A percentile compares a stretch with the other conserved stretches of the same genome.
These are phyloP conservation scores for Taurulus bubalis DNA, from an alignment of 2,113 vertebrate genomes.

Conservation along the genomic window DNA sequence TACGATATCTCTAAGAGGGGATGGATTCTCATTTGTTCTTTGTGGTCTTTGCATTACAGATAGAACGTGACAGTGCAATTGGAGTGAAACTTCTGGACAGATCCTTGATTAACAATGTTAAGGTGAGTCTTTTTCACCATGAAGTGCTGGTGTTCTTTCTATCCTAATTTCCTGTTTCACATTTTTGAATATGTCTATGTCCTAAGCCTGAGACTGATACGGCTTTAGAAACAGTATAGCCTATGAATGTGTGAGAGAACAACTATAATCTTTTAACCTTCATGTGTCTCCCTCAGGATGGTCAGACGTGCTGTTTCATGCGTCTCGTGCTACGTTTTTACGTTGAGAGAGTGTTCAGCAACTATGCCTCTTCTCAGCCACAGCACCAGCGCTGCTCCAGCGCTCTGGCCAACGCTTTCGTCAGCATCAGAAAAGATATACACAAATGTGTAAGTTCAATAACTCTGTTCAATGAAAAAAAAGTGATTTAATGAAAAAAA, in stretches of 20 bases:
- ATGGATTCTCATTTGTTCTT: background rate
- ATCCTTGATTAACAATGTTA: conserved; percentile 62
- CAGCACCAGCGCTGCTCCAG: conserved; percentile 80
- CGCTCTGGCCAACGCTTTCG: conserved; percentile 87
- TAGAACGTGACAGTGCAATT: conserved; percentile 70
- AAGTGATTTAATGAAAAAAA: background rate
- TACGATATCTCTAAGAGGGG: too few species aligned
- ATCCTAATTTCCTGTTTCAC: too few species aligned
- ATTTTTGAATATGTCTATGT: too few species aligned
- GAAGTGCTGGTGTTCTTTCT: too few species aligned
- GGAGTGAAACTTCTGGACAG: conserved; percentile 72
- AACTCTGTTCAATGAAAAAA: too few species aligned
- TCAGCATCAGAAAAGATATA: conserved; percentile 85
- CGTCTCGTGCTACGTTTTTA: conserved; percentile 89
- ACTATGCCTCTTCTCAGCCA: conserved; percentile 75
- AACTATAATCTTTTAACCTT: conserved; percentile 17
- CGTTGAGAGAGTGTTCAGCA: conserved; percentile 89
- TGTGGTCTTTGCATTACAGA: conserved; percentile 63
- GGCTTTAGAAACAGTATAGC: too few species aligned
- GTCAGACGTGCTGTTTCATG: conserved; percentile 89
- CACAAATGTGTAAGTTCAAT: conserved; percentile 85
- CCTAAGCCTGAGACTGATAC: too few species aligned
- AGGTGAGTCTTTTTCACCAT: conserved; percentile 67
- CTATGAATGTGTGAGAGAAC: background rate
- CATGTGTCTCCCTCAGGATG: conserved; percentile 67